A percentile compares a stretch with the other conserved stretches of the same genome.
phyloP scores from a whole-genome alignment of 2,113 vertebrate species.

The Pipra filicauda region DNA sequence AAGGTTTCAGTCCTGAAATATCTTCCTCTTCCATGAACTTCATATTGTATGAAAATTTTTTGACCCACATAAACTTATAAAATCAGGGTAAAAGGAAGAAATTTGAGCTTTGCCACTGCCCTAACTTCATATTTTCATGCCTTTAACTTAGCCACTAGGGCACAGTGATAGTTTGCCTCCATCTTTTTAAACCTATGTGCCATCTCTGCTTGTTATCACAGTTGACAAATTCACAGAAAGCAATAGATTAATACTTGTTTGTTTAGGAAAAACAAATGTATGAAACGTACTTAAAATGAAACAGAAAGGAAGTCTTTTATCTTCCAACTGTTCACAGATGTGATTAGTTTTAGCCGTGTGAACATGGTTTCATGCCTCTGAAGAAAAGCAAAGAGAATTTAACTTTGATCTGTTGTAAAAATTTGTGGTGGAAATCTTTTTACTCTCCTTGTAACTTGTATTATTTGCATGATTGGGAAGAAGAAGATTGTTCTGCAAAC shows the following conservation, averaged over 20 bases:
- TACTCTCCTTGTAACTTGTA: accelerated
- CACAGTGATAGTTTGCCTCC: neutral
- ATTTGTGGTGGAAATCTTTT: neutral
- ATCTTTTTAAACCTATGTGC: neutral
- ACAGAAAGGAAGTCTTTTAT: neutral
- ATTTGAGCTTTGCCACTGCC: neutral
- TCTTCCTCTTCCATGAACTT: neutral
- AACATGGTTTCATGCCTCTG: neutral
- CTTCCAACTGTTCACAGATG: neutral
- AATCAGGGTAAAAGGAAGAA: neutral
- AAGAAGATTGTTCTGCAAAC: neutral
- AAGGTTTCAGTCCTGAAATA: neutral
- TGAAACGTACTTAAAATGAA: neutral
- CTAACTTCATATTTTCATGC: neutral
- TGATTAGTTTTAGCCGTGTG: neutral
- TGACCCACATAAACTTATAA: neutral
- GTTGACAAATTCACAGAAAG: neutral
- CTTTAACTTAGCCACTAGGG: neutral
- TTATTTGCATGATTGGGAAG: neutral
- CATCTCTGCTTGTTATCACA: neutral
- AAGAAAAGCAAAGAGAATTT: neutral
- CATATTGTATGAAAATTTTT: neutral
- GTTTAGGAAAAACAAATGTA: neutral
- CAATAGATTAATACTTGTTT: neutral
- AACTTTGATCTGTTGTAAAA: neutral